These are phyloP conservation scores for Zosterops lateralis DNA, from an alignment of 2,113 vertebrate species.

Conservation along the genomic window DNA sequence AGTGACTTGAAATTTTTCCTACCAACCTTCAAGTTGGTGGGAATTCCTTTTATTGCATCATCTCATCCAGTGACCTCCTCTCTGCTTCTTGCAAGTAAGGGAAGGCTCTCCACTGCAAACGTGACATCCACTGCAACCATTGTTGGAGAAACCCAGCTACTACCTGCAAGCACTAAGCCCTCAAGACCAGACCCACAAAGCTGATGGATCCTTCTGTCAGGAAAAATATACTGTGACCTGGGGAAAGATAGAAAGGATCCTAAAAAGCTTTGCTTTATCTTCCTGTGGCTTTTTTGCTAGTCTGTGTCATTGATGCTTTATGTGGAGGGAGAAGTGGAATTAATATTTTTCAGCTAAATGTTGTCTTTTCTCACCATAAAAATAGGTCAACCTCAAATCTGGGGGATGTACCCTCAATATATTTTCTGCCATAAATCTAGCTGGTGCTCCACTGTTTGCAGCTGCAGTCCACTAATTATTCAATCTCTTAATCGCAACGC, in stretches of 20 bases:
- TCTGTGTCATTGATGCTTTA: not conserved
- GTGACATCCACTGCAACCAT: not conserved
- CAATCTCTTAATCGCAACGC: not conserved
- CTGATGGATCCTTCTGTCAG: not conserved
- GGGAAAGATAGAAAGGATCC: not conserved
- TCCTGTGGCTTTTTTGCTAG: not conserved
- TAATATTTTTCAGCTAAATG: not conserved
- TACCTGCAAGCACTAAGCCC: not conserved
- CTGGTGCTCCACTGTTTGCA: not conserved
- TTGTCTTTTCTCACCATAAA: not conserved
- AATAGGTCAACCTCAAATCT: not conserved
- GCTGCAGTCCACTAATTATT: not conserved
- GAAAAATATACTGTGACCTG: not conserved
- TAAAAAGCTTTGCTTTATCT: not conserved
- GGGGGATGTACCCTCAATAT: not conserved
- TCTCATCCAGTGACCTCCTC: not conserved
- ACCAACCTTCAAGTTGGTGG: not conserved
- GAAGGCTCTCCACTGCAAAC: not conserved
- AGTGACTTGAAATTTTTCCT: not conserved
- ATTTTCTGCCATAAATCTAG: slow-evolving; percentile 10
- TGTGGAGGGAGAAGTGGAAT: not conserved
- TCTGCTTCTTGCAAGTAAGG: not conserved
- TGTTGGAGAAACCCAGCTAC: not conserved
- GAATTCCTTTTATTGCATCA: not conserved
- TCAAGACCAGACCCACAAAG: not conserved